Evolutionary conservation across 2,113 vertebrate genomes (phyloP), one percentile per base, ranked within the genome.

Genomic region (Anoplopoma fimbria): DNA sequence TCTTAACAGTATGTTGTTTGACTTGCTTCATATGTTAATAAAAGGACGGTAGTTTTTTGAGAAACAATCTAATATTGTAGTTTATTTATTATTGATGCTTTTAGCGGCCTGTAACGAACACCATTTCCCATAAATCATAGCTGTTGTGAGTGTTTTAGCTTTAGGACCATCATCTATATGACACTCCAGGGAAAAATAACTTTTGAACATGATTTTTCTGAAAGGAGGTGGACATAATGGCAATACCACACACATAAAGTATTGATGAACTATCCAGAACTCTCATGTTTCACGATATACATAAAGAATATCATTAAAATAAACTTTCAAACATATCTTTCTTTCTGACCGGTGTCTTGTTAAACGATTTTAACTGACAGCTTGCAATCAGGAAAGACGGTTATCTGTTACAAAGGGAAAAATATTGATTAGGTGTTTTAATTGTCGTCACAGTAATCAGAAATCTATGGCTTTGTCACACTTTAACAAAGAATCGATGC

Each of bases 401-500:
- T 63, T 23, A 36, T 31, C 17, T 14, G 29, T 6, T 25, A 6
- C 36, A n/a, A 29, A 38, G 42, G 33, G 58, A 45, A 42, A 74
- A 36, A 36, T 1, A 63, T 13, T n/a, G 12, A 69, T 69, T 42
- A 33, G 5, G 29, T 17, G 9, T 61, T 72, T 47, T 63, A 73
- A 58, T 25, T 71, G 47, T 75, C 55, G 42, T 71, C 83, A 72
- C 31, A 21, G 79, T 83, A 80, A 85, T 79, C 58, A 81, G 51
- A 78, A 87, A 82, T 82, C 74, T 7, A 62, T 69, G n/a, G 40
- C 73, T 85, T 74, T 84, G 84, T 76, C 64, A 55, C 72, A 73
- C 61, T 79, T 79, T 70, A 75, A 85, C 69, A 82, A 86, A 86
- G 68, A 88, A 88, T 89, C 49, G 42, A 69, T 51, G 4, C 71